Conservation (phyloP, 2,113 vertebrate genomes). For the Prinia subflava region DNA sequence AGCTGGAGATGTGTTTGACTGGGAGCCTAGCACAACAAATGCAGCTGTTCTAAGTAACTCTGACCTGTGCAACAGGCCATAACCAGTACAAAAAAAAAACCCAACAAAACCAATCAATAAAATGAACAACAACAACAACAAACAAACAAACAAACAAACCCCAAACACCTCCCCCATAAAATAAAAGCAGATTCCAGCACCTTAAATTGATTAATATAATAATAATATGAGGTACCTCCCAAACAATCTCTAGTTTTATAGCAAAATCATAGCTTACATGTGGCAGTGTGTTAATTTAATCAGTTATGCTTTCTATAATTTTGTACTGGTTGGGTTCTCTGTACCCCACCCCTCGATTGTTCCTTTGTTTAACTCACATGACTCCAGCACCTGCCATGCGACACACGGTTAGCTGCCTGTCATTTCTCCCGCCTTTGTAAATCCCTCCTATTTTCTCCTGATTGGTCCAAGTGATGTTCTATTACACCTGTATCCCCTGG, state of each 20-base stretch:
- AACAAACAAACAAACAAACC: not conserved
- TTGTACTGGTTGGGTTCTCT: no score
- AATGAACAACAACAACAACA: not conserved
- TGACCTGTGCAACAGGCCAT: accelerated
- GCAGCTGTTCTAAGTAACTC: not conserved
- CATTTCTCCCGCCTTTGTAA: no score
- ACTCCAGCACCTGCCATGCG: no score
- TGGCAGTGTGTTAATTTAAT: no score
- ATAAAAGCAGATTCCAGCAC: not conserved
- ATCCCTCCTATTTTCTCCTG: no score
- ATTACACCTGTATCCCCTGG: no score
- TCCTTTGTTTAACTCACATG: no score
- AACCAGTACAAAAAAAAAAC: not conserved
- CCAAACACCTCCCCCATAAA: not conserved
- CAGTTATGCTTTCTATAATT: no score
- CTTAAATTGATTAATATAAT: not conserved
- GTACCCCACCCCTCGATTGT: no score
- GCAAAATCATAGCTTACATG: not conserved
- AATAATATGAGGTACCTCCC: not conserved
- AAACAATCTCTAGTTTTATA: not conserved
- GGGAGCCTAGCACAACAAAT: not conserved
- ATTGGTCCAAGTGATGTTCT: no score
- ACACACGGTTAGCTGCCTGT: no score
- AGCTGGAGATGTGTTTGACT: not conserved
- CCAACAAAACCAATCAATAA: not conserved